Base-by-base conservation (phyloP, 2,797 vertebrate species). In the Sardinella longiceps region DNA sequence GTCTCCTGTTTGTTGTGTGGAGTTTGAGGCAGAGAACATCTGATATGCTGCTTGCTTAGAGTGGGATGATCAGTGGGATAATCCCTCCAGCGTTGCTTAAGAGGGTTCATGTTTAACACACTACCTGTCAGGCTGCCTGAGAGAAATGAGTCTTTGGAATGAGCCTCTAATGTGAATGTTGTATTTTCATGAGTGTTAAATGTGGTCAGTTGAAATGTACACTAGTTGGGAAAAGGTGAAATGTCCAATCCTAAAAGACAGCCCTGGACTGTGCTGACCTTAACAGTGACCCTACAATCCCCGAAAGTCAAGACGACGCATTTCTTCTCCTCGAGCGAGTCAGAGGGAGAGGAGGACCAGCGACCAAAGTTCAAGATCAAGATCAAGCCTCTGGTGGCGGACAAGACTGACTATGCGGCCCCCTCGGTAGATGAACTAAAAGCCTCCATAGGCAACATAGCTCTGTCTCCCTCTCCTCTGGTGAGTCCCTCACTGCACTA, bases 301-400 rank as follows among this genome's bases (percentile, higher is more conserved):
- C 94, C 93, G 91, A 97, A 97, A 95, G 94, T 93, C 91, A 99
- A 98, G 91, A 0, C 89, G 18, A 25, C 14, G 1, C 97, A 98
- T 93, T 99, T 99, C 93, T 99, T 99, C 94, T 99, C 98, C 83
- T 99, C 98, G 0, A 99, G 98, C 0, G 98, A 99, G 89, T 99
- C 98, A 0, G 98, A 99, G 90, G 98, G 94, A 87, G 98, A 99
- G 82, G 98, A 98, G 89, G 98, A 99, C 89, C 96, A 97, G 0
- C 97, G 96, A 88, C 98, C 96, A 93, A 99, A 97, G 84, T 99
- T 99, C 91, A 99, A 99, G 92, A 97, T 99, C 91, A 98, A 98
- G 94, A 99, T 99, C 90, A 99, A 98, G 88, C 98, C 98, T 0
- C 89, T 99, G 89, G 93, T 91, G 43, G 91, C 96, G 0, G 95